Evolutionary conservation across 1,140 invertebrate species (phyloP).

Genomic region (Pentalonia nigronervosa): DNA sequence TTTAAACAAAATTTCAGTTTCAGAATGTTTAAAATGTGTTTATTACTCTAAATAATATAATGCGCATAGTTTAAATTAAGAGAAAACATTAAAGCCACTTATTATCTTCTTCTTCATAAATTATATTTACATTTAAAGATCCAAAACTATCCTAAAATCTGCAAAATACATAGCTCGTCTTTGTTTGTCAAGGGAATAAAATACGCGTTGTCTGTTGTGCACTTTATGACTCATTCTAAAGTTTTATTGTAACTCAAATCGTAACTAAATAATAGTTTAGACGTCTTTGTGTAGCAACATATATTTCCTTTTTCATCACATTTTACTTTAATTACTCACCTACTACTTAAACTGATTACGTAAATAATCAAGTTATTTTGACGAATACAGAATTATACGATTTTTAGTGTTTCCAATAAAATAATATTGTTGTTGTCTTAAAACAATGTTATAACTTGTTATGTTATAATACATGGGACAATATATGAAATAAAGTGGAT

Average conservation of each 20-base stretch:
- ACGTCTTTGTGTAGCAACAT: neutral
- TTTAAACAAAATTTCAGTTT: neutral
- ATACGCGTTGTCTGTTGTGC: conserved; percentile 1
- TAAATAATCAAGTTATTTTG: neutral
- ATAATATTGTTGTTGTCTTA: neutral
- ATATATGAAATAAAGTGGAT: neutral
- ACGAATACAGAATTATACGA: neutral
- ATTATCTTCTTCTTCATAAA: neutral
- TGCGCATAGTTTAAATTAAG: neutral
- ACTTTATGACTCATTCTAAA: neutral
- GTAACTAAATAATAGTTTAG: conserved; percentile 28
- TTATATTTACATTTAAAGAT: neutral
- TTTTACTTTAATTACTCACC: conserved; percentile 21
- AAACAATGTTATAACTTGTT: neutral
- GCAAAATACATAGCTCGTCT: neutral
- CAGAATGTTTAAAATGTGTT: neutral
- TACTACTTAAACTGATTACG: neutral
- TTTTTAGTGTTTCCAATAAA: neutral
- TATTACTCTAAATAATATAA: neutral
- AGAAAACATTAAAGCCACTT: neutral
- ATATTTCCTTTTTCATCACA: neutral
- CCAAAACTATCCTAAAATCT: neutral
- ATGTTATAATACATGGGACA: neutral
- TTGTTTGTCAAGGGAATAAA: neutral
- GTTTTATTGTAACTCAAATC: conserved; percentile 25